Evolutionary conservation across 37 sponge, comb jelly and placozoan species (phyloP), one percentile per base, ranked within the genome.

Genomic region (Ephydatia muelleri): DNA sequence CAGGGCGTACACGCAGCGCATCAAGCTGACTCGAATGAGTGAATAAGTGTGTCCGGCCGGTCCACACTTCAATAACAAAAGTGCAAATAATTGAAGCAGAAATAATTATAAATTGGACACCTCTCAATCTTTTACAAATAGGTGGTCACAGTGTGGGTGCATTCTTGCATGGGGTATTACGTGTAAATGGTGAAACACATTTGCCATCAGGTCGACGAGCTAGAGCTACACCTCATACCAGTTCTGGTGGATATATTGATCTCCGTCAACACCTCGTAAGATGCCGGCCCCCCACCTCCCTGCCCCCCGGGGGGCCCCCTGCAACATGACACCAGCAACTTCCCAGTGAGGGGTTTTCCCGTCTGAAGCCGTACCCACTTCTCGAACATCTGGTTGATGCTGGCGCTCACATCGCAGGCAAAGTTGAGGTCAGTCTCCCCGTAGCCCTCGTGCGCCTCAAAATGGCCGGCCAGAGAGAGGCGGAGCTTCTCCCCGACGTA

Each of bases 401-500:
- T 72, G 40, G 64, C 66, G 23, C 71, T 66, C 23, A 84, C 84
- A 3, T 78, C 48, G 25, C 78, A 69, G 36, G 40, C 75, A 70
- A 39, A 89, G 32, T 25, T 33, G 11, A 89, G 73, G 57, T 83
- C 65, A 19, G 27, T 78, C 34, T 89, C 68, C 6, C 84, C 84
- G 27, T 66, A 23, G 21, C 39, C 49, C 3, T 28, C 30, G 31
- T 89, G 84, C 38, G 89, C 80, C 67, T 83, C 80, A 22, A 89
- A 79, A 16, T 12, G 38, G 14, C 90, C 90, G 38, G 75, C 76
- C 0, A 89, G 28, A 25, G 33, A 76, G 19, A 84, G 37, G 6
- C 76, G 75, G 11, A 89, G 31, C 40, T 30, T 80, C 74, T 89
- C 85, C 5, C 77, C 77, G 3, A 75, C 75, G 38, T 80, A 84